A percentile compares a stretch with the other conserved stretches of the same genome.
Evolutionary conservation across 2,888 invertebrate species (phyloP).

Genomic region (Bursaphelenchus okinawaensis): DNA sequence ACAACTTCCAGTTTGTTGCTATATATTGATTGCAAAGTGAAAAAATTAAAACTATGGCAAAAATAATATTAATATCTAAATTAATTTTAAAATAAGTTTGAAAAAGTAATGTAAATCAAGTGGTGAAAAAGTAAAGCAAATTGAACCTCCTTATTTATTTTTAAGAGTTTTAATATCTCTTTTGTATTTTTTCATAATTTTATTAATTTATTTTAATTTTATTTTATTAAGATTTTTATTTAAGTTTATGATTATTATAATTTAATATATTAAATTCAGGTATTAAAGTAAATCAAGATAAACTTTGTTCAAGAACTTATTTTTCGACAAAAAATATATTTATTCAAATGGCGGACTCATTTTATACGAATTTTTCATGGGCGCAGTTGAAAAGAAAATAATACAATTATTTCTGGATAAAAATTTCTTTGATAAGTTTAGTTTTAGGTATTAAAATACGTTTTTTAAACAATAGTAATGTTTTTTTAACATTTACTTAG

Average conservation of each 20-base stretch:
- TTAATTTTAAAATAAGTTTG: background rate
- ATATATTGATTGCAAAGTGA: background rate
- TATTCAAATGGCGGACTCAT: too few species aligned
- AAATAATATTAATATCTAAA: background rate
- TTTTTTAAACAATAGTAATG: slow-evolving; percentile 53
- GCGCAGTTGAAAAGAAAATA: too few species aligned
- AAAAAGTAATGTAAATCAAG: too few species aligned
- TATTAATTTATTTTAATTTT: slow-evolving; percentile 32
- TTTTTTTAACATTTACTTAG: slow-evolving; percentile 45
- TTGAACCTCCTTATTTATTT: slow-evolving; percentile 28
- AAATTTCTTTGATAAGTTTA: too few species aligned
- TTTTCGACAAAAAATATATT: too few species aligned
- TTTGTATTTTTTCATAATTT: slow-evolving; percentile 39
- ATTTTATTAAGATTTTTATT: slow-evolving; percentile 31
- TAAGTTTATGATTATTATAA: slow-evolving; percentile 29
- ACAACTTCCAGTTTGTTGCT: too few species aligned
- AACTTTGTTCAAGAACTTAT: too few species aligned
- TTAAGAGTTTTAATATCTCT: slow-evolving; percentile 37
- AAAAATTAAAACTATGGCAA: background rate
- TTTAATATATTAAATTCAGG: slow-evolving; percentile 39
- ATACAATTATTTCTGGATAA: too few species aligned
- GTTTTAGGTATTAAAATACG: too few species aligned
- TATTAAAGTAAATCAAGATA: slow-evolving; percentile 33
- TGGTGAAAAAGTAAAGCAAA: too few species aligned
- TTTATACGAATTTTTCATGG: too few species aligned